A percentile compares a stretch with the other conserved stretches of the same genome.
Conservation (phyloP, 2,113 vertebrate species). For the Oryzias melastigma region DNA sequence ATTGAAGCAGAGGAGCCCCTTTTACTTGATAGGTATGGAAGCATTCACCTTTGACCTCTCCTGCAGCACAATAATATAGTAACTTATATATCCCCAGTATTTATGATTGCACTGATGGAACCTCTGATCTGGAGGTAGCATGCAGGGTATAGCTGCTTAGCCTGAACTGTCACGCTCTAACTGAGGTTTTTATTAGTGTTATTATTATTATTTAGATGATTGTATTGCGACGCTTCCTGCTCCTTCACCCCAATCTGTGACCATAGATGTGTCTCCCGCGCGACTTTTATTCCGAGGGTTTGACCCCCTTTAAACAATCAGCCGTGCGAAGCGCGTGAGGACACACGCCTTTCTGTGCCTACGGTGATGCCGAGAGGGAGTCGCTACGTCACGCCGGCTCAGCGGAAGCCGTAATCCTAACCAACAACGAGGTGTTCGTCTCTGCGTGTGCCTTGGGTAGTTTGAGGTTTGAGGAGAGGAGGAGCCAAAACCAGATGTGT, state of each 20-base stretch:
- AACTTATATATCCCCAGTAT: conserved; percentile 35
- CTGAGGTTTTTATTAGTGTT: conserved; percentile 22
- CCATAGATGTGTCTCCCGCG: conserved; percentile 20
- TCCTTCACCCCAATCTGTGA: conserved; percentile 14
- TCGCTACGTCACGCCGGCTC: conserved; percentile 7
- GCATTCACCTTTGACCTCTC: not conserved
- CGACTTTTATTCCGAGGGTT: conserved; percentile 16
- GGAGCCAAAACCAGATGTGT: conserved; percentile 51
- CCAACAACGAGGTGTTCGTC: conserved; percentile 46
- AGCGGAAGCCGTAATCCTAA: not conserved
- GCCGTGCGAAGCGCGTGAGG: conserved; percentile 49
- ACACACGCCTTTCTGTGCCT: conserved; percentile 69
- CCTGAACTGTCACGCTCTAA: conserved; percentile 21
- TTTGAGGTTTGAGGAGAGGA: conserved; percentile 31
- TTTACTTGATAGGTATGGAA: not conserved
- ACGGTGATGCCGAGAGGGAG: conserved; percentile 48
- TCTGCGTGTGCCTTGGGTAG: conserved; percentile 65
- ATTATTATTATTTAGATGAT: conserved; percentile 60
- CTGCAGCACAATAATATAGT: not conserved
- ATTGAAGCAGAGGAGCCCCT: too few species aligned
- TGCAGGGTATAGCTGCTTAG: conserved; percentile 38
- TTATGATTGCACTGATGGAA: conserved; percentile 39
- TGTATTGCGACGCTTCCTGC: conserved; percentile 40
- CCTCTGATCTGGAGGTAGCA: conserved; percentile 37
- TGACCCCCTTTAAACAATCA: conserved; percentile 64